These are phyloP conservation scores for Seira ritae DNA, from an alignment of 2,888 invertebrate species.

Conservation along the genomic window DNA sequence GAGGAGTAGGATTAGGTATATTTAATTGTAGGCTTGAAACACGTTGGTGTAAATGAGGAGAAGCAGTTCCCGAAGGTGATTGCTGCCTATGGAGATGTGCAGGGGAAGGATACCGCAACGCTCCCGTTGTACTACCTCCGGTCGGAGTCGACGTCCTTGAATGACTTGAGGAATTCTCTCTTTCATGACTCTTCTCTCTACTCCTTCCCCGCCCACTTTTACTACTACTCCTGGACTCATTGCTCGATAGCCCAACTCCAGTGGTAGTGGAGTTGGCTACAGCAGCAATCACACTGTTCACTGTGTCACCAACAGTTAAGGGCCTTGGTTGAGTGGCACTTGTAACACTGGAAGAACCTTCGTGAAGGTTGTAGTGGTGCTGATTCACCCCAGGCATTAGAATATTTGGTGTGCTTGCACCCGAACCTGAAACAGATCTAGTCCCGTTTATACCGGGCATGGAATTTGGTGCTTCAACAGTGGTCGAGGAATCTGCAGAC, in stretches of 20 bases:
- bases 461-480: slow-evolving; percentile 58
- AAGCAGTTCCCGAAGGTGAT: slow-evolving; percentile 55
- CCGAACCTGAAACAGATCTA: slow-evolving; percentile 67
- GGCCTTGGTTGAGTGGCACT: slow-evolving; percentile 31
- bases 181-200: slow-evolving; percentile 59
- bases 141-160: slow-evolving; percentile 63
- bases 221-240: slow-evolving; percentile 55
- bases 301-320: slow-evolving; percentile 51
- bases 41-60: slow-evolving; percentile 51
- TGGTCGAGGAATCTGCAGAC: slow-evolving; percentile 89
- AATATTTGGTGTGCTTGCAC: slow-evolving; percentile 69
- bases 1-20: slow-evolving; percentile 64
- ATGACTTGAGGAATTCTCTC: slow-evolving; percentile 56
- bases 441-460: slow-evolving; percentile 59
- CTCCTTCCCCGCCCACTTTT: slow-evolving; percentile 56
- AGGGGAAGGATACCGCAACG: slow-evolving; percentile 56
- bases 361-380: slow-evolving; percentile 45
- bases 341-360: slow-evolving; percentile 45
- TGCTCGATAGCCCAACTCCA: slow-evolving; percentile 51
- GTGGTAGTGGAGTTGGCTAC: slow-evolving; percentile 69
- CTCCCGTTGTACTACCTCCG: slow-evolving; percentile 32
- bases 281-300: slow-evolving; percentile 69
- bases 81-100: slow-evolving; percentile 66
- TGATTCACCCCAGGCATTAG: slow-evolving; percentile 39
- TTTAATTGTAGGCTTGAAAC: slow-evolving; percentile 50